Evolutionary conservation across 1,140 invertebrate genomes (phyloP).

Genomic region (Venturia canescens): DNA sequence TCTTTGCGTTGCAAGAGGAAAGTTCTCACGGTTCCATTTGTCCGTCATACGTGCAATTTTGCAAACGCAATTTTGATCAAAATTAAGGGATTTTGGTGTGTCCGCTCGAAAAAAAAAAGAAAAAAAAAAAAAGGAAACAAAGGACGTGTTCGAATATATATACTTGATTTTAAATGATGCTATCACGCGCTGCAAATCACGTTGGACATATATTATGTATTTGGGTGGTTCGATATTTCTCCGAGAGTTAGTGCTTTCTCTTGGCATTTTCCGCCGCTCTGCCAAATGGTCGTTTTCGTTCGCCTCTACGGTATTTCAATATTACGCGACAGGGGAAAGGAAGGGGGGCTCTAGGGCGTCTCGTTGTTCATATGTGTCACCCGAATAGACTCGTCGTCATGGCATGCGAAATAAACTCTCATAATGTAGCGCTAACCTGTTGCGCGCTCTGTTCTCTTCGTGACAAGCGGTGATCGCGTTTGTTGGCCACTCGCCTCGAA

Average conservation of each 20-base stretch:
- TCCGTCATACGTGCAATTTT: too few relatives aligned
- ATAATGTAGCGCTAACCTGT: constrained; percentile 70
- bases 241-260: constrained; percentile 24
- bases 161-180: too few relatives aligned
- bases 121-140: neutral
- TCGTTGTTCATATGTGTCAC: constrained; percentile 57
- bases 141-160: too few relatives aligned
- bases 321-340: neutral
- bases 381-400: constrained; percentile 53
- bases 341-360: constrained; percentile 14
- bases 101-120: too few relatives aligned
- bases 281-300: constrained; percentile 49
- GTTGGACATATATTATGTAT: neutral
- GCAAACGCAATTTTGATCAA: too few relatives aligned
- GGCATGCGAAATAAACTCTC: constrained; percentile 69
- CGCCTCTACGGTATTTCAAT: constrained; percentile 28
- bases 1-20: too few relatives aligned
- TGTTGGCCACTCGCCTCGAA: constrained; percentile 59
- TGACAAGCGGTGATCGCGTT: constrained; percentile 72
- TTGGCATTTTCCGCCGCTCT: neutral
- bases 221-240: constrained; percentile 37
- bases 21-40: too few relatives aligned
- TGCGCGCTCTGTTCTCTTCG: constrained; percentile 70
- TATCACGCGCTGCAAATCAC: neutral
- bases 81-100: too few relatives aligned